These are phyloP conservation scores for Pelodytes ibericus DNA, from an alignment of 2,797 vertebrate genomes.

Conservation along the genomic window DNA sequence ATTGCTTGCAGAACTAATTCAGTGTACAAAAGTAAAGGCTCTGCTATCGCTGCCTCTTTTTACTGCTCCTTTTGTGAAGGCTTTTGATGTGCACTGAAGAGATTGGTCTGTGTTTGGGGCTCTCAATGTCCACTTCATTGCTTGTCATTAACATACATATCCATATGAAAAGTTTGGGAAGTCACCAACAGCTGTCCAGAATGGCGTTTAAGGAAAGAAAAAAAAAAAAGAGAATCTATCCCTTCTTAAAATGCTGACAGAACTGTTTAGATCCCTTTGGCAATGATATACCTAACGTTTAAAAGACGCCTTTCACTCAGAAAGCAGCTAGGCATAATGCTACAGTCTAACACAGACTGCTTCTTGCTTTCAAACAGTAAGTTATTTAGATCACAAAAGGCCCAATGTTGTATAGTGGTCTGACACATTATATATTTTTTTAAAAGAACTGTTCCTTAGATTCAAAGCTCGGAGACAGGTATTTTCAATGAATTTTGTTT, in stretches of 20 bases:
- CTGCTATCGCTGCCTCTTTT: constrained; percentile 96
- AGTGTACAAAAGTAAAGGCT: constrained; percentile 99
- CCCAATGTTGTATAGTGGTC: constrained; percentile 66
- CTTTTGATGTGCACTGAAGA: constrained; percentile 99
- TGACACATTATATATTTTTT: constrained; percentile 67
- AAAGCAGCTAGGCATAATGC: constrained; percentile 86
- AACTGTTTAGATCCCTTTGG: constrained; percentile 95
- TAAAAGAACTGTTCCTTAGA: constrained; percentile 60
- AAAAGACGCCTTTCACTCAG: constrained; percentile 93
- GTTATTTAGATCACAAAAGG: constrained; percentile 79
- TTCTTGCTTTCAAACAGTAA: constrained; percentile 85
- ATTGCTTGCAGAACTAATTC: constrained; percentile 99
- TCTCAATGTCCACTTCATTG: constrained; percentile 99
- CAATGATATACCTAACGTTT: constrained; percentile 99
- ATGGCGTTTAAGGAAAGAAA: constrained; percentile 79
- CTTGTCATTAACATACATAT: constrained; percentile 99
- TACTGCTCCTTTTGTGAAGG: constrained; percentile 99
- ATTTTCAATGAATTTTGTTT: constrained; percentile 2
- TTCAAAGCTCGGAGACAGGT: constrained; percentile 6
- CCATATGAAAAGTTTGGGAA: constrained; percentile 99
- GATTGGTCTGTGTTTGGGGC: constrained; percentile 93
- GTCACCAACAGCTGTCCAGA: constrained; percentile 99
- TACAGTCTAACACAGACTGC: constrained; percentile 84
- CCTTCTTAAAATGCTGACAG: constrained; percentile 95
- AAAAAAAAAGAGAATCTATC: constrained; percentile 78